phyloP scores from a whole-genome alignment of 2,113 vertebrate genomes.

The Carassius auratus region DNA sequence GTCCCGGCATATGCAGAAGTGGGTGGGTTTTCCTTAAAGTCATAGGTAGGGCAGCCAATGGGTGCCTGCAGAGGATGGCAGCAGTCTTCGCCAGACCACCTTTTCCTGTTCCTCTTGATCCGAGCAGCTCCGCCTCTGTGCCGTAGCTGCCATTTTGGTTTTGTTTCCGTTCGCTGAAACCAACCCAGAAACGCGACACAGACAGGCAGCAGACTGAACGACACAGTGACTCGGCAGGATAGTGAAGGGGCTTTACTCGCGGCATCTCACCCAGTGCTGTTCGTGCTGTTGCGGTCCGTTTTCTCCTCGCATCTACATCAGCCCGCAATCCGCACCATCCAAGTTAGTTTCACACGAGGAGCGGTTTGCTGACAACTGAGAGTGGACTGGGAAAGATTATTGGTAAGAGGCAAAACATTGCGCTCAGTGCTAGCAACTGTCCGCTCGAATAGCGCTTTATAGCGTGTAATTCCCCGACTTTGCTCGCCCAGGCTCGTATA shows the following conservation, averaged over 20 bases:
- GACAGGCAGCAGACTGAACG: slow-evolving; percentile 61
- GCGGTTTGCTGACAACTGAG: slow-evolving; percentile 76
- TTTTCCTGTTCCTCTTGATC: slow-evolving; percentile 69
- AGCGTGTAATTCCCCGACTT: not conserved
- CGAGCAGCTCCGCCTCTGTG: slow-evolving; percentile 72
- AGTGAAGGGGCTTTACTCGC: slow-evolving; percentile 60
- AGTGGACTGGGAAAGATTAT: slow-evolving; percentile 82
- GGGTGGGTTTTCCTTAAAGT: slow-evolving; percentile 60
- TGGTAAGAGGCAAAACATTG: slow-evolving; percentile 72
- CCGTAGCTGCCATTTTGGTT: slow-evolving; percentile 83
- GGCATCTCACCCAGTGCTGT: slow-evolving; percentile 32
- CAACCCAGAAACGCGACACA: slow-evolving; percentile 71
- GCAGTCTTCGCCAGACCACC: slow-evolving; percentile 51
- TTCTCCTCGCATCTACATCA: slow-evolving; percentile 51
- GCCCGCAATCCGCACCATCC: slow-evolving; percentile 57
- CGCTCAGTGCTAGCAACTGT: slow-evolving; percentile 8
- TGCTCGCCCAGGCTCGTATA: not conserved
- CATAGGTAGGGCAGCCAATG: slow-evolving; percentile 60
- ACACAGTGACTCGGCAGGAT: slow-evolving; percentile 81
- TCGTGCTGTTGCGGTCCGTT: slow-evolving; percentile 41
- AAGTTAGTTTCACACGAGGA: slow-evolving; percentile 67
- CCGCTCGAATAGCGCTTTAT: not conserved
- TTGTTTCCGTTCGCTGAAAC: slow-evolving; percentile 79
- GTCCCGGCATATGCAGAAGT: slow-evolving; percentile 58
- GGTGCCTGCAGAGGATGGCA: slow-evolving; percentile 27